phyloP scores from a whole-genome alignment of 2,888 invertebrate species.

The Boloria selene region DNA sequence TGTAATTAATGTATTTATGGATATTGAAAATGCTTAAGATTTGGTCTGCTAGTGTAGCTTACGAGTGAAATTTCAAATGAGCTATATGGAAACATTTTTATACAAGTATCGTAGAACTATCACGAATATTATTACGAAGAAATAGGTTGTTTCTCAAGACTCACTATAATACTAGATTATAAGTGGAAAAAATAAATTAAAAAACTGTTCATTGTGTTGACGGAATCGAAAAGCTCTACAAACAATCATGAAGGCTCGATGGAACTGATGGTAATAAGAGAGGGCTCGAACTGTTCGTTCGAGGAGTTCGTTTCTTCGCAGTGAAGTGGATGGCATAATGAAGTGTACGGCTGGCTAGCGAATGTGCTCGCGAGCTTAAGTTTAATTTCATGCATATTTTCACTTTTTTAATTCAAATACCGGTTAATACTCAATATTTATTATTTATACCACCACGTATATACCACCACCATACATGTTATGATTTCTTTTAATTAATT shows the following conservation, averaged over 20 bases:
- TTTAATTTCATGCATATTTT: slow-evolving; percentile 8
- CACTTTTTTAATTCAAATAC: slow-evolving; percentile 1
- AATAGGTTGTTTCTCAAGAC: too few relatives aligned
- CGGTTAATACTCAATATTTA: background rate
- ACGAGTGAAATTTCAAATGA: too few relatives aligned
- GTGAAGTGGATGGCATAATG: slow-evolving; percentile 57
- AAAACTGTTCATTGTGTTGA: slow-evolving; percentile 22
- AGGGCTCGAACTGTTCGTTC: slow-evolving; percentile 47
- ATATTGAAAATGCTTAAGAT: too few relatives aligned
- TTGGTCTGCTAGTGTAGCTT: too few relatives aligned
- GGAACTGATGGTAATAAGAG: slow-evolving; percentile 36
- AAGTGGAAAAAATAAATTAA: slow-evolving; percentile 20
- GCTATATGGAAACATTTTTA: too few relatives aligned
- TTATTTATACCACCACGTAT: too few relatives aligned
- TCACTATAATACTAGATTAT: background rate
- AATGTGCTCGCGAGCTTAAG: slow-evolving; percentile 26
- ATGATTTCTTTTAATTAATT: too few relatives aligned
- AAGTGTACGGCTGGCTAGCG: slow-evolving; percentile 48
- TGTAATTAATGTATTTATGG: too few relatives aligned
- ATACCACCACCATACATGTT: too few relatives aligned
- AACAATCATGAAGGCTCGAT: slow-evolving; percentile 32
- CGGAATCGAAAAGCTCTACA: slow-evolving; percentile 27
- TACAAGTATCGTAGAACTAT: too few relatives aligned
- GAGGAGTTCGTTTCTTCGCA: slow-evolving; percentile 57
- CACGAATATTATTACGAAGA: too few relatives aligned